Evolutionary conservation across 2,797 vertebrate genomes (phyloP).

Genomic region (Parambassis ranga): DNA sequence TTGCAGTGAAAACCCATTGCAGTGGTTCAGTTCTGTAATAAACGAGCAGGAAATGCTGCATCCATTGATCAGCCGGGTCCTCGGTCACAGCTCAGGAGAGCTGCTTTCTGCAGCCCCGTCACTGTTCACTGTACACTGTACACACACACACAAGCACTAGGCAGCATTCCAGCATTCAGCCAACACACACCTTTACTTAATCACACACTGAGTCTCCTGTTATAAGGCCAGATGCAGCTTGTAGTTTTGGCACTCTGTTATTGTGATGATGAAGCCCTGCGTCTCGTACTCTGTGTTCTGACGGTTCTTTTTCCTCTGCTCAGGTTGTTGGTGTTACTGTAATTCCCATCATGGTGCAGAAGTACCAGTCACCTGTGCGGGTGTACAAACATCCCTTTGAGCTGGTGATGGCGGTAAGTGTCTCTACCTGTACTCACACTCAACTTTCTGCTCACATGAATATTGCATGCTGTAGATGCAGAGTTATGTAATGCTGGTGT

Average conservation of each 20-base stretch:
- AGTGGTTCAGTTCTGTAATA: constrained; percentile 18
- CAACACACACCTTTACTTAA: constrained; percentile 46
- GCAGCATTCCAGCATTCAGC: constrained; percentile 2
- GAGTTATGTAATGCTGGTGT: constrained; percentile 39
- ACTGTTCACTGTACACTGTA: constrained; percentile 9
- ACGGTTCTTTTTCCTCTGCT: neutral
- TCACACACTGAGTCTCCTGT: neutral
- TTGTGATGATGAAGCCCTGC: neutral
- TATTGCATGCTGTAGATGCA: constrained; percentile 28
- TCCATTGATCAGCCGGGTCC: constrained; percentile 51
- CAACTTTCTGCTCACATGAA: constrained; percentile 13
- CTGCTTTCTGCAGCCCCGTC: constrained; percentile 34
- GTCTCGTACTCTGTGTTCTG: neutral
- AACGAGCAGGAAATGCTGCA: constrained; percentile 44
- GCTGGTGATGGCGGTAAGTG: constrained; percentile 97
- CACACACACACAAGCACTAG: neutral
- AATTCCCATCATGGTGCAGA: constrained; percentile 90
- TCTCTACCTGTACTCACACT: constrained; percentile 15
- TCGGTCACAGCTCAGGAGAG: constrained; percentile 16
- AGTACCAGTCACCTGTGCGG: constrained; percentile 95
- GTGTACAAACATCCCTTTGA: constrained; percentile 98
- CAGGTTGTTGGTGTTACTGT: constrained; percentile 64
- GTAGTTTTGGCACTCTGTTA: constrained; percentile 4
- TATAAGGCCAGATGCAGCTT: constrained; percentile 11
- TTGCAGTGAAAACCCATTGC: constrained; percentile 20